Evolutionary conservation across 1,140 invertebrate genomes (phyloP), one percentile per base, ranked within the genome.

Genomic region (Saccostrea glomerata): DNA sequence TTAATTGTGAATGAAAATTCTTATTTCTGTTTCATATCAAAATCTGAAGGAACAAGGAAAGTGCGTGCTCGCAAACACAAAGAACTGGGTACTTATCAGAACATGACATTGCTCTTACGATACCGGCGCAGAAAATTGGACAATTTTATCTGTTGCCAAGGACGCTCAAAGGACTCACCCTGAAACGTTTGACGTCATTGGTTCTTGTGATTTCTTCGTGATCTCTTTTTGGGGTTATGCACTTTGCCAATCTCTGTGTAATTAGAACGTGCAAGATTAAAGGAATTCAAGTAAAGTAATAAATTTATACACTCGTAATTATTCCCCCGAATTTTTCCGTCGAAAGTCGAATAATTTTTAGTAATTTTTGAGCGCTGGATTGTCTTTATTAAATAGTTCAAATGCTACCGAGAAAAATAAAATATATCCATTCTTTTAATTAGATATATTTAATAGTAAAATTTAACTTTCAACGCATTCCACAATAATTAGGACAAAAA

Each of bases 221-320:
- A 86, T 93, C 92, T 90, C 92, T 91, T 58, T 90, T 90, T 40
- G 93, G 93, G 12, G 93, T 92, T 63, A 93, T 93, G 60, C 92
- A 90, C 63, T 92, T 56, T 20, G 92, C 92, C 13, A 93, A 47
- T 56, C 91, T 90, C 93, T 93, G 90, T 56, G 91, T 89, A 23
- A 87, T 70, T 36, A 66, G 36, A 70, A 86, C 23, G 17, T 70
- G 17, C 7, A 56, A 13, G n/a, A 30, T 47, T 47, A 47, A 47
- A 47, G 9, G 9, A 47, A 47, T 0, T 47, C 47, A 47, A 36
- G 30, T 36, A 47, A 5, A 47, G 47, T 47, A 47, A 47, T 47
- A 0, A 6, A 47, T 47, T 47, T 47, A 47, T 47, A 47, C 47
- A 3, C 40, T 6, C 2, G 47, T 9, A 47, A 47, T 9, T 47